Evolutionary conservation across 2,113 vertebrate genomes (phyloP).

Genomic region (human): GRCh38 chr5:26802001-26802500

Average conservation of each 20-base stretch:
- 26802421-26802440: neutral
- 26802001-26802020: neutral
- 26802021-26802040: neutral
- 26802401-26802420: neutral
- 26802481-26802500: neutral
- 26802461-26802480: neutral
- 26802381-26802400: fast-evolving
- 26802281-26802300: neutral
- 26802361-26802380: neutral
- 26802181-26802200: neutral
- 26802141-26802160: neutral
- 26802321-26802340: neutral
- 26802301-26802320: neutral
- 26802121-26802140: neutral
- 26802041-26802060: neutral
- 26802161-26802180: neutral
- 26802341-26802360: neutral
- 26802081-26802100: neutral
- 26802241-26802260: neutral
- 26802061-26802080: neutral
- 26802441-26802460: neutral
- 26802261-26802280: neutral
- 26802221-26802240: neutral
- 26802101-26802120: neutral
- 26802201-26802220: neutral